Base-by-base conservation (phyloP, 2,113 vertebrate species). In the Antechinus stuartii region DNA sequence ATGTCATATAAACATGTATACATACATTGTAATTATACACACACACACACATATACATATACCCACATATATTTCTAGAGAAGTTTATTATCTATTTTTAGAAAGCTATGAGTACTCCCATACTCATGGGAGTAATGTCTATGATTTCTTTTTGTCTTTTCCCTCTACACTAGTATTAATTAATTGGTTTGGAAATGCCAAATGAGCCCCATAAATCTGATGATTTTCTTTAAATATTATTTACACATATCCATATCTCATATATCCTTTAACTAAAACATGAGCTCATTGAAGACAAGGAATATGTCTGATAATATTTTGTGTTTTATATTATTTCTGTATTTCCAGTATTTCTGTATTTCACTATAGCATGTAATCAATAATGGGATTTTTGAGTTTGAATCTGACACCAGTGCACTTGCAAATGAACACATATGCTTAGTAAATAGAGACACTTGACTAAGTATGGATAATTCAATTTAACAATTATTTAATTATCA, bases 131-230 rank as follows among this genome's bases (percentile, higher is more conserved):
- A 92, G 54, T 53, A 54, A 26, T 54, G 50, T 96, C 47, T 84
- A 11, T 84, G 57, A 52, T 7, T 53, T 91, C 10, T 50, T 93
- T 94, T 93, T 95, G 47, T 50, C 42, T 84, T 96, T 84, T 94
- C 49, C 61, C 54, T 50, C 23, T 68, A 93, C 7, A 22, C 16
- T 92, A 54, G 25, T 94, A 93, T 96, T 52, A 95, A 89, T 91
- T 96, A 91, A 54, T 53, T 84, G 27, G 6, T 19, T 49, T 92
- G 49, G 61, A 95, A 93, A 92, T 93, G 93, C 91, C 94, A 92
- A 92, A 90, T 46, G 92, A 94, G 96, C 53, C 16, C 55, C 57
- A 57, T 4, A 47, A 93, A 93, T 91, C 91, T 90, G 56, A 49
- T 94, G 89, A 93, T 91, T 54, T 42, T 2, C 0, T 52, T 47